phyloP scores from a whole-genome alignment of 2,113 vertebrate species.

The Mixornis gularis region DNA sequence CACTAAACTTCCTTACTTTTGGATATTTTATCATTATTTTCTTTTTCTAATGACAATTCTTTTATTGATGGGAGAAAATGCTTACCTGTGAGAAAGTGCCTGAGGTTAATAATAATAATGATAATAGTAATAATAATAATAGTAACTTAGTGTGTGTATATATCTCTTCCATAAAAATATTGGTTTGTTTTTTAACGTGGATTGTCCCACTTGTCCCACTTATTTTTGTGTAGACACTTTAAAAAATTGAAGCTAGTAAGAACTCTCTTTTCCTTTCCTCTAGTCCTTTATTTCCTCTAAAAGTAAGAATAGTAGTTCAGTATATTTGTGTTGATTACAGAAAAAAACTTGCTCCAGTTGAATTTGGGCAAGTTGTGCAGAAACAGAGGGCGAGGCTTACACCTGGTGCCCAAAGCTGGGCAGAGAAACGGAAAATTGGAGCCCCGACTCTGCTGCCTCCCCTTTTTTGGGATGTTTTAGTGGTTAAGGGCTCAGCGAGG shows the following conservation, averaged over 20 bases:
- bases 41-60: neutral
- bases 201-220: neutral
- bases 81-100: neutral
- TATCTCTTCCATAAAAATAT: neutral
- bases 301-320: neutral
- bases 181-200: neutral
- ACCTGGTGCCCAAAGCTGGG: neutral
- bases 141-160: no score
- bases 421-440: neutral
- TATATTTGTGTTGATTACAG: neutral
- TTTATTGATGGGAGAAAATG: neutral
- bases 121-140: neutral
- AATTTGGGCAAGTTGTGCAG: neutral
- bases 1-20: neutral
- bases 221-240: neutral
- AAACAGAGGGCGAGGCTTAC: neutral
- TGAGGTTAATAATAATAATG: neutral
- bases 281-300: neutral
- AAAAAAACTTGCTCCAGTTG: neutral
- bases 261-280: neutral
- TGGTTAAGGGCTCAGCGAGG: neutral
- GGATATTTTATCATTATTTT: neutral
- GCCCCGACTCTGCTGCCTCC: neutral
- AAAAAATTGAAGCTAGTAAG: neutral
- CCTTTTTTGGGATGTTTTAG: neutral